phyloP scores from a whole-genome alignment of 2,113 vertebrate genomes.

The Dasyprocta punctata region DNA sequence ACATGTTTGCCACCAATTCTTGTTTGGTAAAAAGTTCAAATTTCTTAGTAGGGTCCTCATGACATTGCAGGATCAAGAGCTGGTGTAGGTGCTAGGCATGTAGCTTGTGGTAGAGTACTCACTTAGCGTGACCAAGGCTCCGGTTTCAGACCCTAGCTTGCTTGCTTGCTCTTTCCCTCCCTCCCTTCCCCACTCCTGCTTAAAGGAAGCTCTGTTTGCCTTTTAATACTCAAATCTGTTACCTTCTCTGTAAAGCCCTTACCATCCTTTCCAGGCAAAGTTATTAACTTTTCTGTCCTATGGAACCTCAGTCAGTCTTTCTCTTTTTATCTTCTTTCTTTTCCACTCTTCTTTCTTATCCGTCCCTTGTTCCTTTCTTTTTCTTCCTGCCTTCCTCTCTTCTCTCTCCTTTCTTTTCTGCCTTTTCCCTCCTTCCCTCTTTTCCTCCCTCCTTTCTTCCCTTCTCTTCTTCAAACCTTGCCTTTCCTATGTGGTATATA shows the following conservation, averaged over 20 bases:
- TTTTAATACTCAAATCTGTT: background rate
- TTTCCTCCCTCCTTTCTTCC: background rate
- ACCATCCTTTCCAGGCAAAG: background rate
- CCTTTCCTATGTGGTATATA: background rate
- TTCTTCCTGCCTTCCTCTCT: background rate
- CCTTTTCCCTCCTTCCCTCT: background rate
- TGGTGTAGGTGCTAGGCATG: background rate
- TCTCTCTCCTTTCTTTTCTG: background rate
- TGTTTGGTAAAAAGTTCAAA: constrained; percentile 21
- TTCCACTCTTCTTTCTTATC: background rate
- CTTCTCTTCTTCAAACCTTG: background rate
- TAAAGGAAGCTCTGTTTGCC: background rate
- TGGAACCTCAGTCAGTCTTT: background rate
- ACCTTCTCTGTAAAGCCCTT: background rate
- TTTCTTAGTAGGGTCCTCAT: background rate
- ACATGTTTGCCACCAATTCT: background rate
- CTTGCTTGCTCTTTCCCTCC: background rate
- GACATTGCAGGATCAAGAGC: background rate
- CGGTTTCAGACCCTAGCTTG: background rate
- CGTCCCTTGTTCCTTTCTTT: no score
- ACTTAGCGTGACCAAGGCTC: background rate
- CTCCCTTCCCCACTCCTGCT: background rate
- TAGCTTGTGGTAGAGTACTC: background rate
- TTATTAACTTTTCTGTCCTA: background rate
- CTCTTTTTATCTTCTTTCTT: no score